A percentile compares a stretch with the other conserved stretches of the same genome.
Evolutionary conservation across 1,140 invertebrate genomes (phyloP).

Genomic region (Hirudo medicinalis): DNA sequence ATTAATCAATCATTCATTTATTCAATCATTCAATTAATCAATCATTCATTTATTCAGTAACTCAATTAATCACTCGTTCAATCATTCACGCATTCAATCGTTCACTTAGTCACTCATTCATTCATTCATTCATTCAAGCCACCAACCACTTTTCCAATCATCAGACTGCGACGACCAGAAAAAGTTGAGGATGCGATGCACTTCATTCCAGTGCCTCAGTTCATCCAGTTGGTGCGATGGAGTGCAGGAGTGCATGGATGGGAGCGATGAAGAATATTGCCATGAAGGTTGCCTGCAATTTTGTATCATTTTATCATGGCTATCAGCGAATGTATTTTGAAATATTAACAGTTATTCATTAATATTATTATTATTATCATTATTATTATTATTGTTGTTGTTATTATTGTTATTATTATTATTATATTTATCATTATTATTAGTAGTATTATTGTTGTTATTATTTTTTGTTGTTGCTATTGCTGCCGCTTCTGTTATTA

Average conservation of each 20-base stretch:
- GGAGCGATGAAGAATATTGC: neutral
- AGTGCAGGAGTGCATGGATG: neutral
- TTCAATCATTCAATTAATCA: neutral
- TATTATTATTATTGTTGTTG: neutral
- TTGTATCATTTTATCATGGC: neutral
- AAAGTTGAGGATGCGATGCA: neutral
- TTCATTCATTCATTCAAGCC: neutral
- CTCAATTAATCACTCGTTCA: neutral
- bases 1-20: too few species aligned
- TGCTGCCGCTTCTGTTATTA: neutral
- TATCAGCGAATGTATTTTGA: too few species aligned
- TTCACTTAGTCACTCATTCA: neutral
- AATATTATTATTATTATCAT: neutral
- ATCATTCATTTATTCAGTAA: neutral
- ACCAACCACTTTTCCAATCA: neutral
- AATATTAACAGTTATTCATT: too few species aligned
- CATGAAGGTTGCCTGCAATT: neutral
- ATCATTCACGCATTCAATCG: neutral
- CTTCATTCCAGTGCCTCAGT: neutral
- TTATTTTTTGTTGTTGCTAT: neutral
- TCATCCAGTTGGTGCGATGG: neutral
- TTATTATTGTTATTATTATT: neutral
- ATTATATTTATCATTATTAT: neutral
- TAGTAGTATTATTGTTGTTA: too few species aligned
- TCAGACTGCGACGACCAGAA: constrained; percentile 1